A percentile compares a stretch with the other conserved stretches of the same genome.
phyloP scores from a whole-genome alignment of 1,140 invertebrate genomes.

The Heliothis subflexa region DNA sequence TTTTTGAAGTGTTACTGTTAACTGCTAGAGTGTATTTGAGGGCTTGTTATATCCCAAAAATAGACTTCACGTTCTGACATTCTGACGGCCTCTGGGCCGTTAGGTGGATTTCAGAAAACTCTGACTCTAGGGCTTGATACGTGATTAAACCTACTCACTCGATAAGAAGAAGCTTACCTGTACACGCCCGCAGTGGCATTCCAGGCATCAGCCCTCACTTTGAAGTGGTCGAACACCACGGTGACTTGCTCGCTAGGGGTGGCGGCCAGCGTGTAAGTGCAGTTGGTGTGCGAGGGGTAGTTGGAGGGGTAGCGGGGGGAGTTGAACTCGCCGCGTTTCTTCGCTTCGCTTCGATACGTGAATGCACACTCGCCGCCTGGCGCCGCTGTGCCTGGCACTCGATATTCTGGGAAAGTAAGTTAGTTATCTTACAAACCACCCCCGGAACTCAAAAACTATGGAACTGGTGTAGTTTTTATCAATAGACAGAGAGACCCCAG shows the following conservation, averaged over 20 bases:
- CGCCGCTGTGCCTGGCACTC: conserved; percentile 97
- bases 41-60: not conserved
- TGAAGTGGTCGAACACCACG: conserved; percentile 97
- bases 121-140: no score
- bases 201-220: conserved; percentile 88
- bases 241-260: conserved; percentile 96
- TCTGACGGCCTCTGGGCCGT: no score
- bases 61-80: not conserved
- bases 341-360: conserved; percentile 94
- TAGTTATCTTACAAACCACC: no score
- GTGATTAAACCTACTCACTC: no score
- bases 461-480: not conserved
- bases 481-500: no score
- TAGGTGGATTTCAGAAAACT: no score
- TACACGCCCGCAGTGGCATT: conserved; percentile 88
- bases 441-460: not conserved
- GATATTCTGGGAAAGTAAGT: conserved; percentile 89
- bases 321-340: conserved; percentile 96
- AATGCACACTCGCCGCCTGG: conserved; percentile 96
- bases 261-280: conserved; percentile 95
- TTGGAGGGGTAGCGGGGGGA: conserved; percentile 98
- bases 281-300: conserved; percentile 97
- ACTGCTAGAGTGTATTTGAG: no score
- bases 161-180: conserved; percentile 79
- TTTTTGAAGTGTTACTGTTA: no score